Conservation (phyloP, 2,888 invertebrate genomes). For the Lepidonotus clava region DNA sequence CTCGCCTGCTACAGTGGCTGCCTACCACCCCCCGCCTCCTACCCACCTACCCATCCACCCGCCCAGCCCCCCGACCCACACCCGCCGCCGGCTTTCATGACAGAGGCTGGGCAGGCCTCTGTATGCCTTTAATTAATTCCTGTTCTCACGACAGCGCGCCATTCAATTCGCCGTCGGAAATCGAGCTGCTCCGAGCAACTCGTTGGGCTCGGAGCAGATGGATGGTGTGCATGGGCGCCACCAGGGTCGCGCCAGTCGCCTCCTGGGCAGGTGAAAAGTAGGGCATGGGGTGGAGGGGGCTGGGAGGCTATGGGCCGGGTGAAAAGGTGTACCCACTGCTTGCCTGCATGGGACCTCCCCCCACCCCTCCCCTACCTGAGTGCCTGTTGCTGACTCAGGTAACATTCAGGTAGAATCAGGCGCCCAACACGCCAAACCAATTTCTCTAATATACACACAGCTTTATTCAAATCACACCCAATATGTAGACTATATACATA, state of each 20-base stretch:
- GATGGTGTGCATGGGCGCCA: conserved; percentile 9
- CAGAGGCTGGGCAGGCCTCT: neutral
- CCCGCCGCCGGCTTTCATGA: conserved; percentile 23
- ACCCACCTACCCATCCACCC: neutral
- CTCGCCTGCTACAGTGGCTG: neutral
- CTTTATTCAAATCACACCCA: too few species aligned
- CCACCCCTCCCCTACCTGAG: too few species aligned
- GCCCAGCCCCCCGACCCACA: neutral
- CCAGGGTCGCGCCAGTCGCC: neutral
- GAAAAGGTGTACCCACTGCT: neutral
- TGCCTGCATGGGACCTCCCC: too few species aligned
- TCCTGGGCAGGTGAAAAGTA: conserved; percentile 24
- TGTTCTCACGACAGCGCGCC: conserved; percentile 48
- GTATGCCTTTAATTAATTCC: conserved; percentile 34
- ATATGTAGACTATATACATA: neutral
- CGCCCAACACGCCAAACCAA: too few species aligned
- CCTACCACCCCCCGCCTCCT: neutral
- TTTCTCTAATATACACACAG: too few species aligned
- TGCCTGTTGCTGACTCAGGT: neutral
- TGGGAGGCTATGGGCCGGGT: neutral
- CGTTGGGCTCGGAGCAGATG: neutral
- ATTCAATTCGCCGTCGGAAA: conserved; percentile 43
- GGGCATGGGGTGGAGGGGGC: conserved; percentile 1
- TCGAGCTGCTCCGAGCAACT: conserved; percentile 2
- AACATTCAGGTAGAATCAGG: too few species aligned